Evolutionary conservation across 2,113 vertebrate species (phyloP).

Genomic region (Sorex fumeus): DNA sequence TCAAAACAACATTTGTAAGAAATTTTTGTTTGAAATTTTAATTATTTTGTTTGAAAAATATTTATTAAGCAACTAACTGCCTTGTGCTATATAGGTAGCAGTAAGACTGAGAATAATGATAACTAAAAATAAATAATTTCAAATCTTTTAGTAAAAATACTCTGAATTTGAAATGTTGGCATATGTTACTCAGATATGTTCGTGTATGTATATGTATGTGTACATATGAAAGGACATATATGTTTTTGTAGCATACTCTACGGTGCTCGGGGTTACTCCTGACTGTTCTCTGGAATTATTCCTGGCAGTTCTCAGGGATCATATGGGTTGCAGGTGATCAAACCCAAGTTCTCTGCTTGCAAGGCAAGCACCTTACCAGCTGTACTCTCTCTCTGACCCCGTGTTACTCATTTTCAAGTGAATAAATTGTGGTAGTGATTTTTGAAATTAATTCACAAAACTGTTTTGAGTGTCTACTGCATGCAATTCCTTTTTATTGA

Average conservation of each 20-base stretch:
- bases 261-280: no score
- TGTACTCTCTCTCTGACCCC: no score
- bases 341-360: no score
- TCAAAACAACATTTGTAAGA: slow-evolving; percentile 13
- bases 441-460: not conserved
- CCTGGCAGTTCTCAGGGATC: no score
- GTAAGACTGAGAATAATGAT: not conserved
- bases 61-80: no score
- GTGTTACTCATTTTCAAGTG: not conserved
- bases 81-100: not conserved
- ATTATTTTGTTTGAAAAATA: not conserved
- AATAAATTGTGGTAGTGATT: not conserved
- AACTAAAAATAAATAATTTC: not conserved
- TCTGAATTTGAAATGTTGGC: not conserved
- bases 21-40: not conserved
- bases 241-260: no score
- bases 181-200: not conserved
- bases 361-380: no score
- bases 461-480: not conserved
- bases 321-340: no score
- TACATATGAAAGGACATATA: no score
- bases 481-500: not conserved
- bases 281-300: no score
- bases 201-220: no score
- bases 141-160: not conserved